These are phyloP conservation scores for Drosophila nigricruria DNA, from an alignment of 2,888 invertebrate genomes.

Conservation along the genomic window DNA sequence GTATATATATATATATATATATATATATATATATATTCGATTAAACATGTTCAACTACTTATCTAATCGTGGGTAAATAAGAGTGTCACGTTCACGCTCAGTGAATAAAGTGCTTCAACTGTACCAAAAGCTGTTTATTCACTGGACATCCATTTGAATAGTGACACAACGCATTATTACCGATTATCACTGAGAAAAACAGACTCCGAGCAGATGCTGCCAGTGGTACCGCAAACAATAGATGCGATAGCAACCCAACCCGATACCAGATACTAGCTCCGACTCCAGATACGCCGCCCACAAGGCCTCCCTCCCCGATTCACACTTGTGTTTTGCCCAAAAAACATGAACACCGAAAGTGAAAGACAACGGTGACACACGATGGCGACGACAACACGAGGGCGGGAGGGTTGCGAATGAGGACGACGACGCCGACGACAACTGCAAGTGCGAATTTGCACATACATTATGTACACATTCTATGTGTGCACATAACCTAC, in stretches of 20 bases:
- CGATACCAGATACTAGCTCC: slow-evolving; percentile 16
- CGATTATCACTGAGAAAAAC: slow-evolving; percentile 72
- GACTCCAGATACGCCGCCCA: slow-evolving; percentile 4
- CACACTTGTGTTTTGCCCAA: slow-evolving; percentile 33
- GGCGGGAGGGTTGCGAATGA: slow-evolving; percentile 25
- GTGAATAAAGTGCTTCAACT: slow-evolving; percentile 9
- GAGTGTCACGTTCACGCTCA: slow-evolving; percentile 2
- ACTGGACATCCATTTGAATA: slow-evolving; percentile 65
- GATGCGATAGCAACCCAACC: slow-evolving; percentile 21
- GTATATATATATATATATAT: no score
- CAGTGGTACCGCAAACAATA: slow-evolving; percentile 38
- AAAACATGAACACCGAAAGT: slow-evolving; percentile 53
- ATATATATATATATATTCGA: not conserved
- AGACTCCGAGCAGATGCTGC: slow-evolving; percentile 68
- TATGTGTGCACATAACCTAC: slow-evolving; percentile 61
- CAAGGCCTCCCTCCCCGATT: slow-evolving; percentile 7
- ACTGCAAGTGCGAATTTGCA: slow-evolving; percentile 35
- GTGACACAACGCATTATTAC: slow-evolving; percentile 72
- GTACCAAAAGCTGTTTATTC: slow-evolving; percentile 59
- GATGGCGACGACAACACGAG: slow-evolving; percentile 38
- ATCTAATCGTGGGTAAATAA: not conserved
- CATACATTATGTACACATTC: slow-evolving; percentile 9
- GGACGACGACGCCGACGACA: slow-evolving; percentile 45
- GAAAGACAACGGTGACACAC: slow-evolving; percentile 51
- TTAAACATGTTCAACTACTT: not conserved